Evolutionary conservation across 92 coral and sea anemone species (phyloP).

Genomic region (Paragorgia papillata): DNA sequence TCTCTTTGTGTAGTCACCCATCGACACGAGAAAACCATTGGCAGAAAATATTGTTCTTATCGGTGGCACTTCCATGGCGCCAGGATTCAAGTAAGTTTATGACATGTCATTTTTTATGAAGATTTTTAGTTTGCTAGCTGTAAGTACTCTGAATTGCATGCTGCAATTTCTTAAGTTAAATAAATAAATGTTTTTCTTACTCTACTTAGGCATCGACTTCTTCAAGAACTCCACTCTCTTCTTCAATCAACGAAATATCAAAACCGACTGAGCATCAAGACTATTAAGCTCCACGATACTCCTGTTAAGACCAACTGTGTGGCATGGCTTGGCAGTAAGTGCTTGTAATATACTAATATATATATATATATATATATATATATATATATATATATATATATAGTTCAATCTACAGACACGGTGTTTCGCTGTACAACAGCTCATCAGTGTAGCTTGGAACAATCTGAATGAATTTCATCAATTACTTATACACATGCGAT

Average conservation of each 20-base stretch:
- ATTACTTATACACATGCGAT: too few species aligned
- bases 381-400: too few species aligned
- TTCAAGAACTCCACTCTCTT: conserved; percentile 92
- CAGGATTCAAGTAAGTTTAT: conserved; percentile 92
- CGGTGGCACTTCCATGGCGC: conserved; percentile 95
- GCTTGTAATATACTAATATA: neutral
- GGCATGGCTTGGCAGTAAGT: conserved; percentile 97
- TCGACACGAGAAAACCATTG: conserved; percentile 84
- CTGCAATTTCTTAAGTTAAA: too few species aligned
- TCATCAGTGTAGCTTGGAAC: too few species aligned
- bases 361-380: too few species aligned
- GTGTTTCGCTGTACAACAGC: too few species aligned
- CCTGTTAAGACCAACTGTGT: conserved; percentile 87
- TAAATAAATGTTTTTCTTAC: too few species aligned
- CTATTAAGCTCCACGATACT: conserved; percentile 85
- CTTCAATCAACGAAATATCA: conserved; percentile 89
- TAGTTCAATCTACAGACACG: too few species aligned
- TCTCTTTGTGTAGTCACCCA: conserved; percentile 70
- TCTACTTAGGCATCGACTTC: conserved; percentile 84
- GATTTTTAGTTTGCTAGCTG: too few species aligned
- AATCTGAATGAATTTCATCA: too few species aligned
- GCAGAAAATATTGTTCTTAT: conserved; percentile 89
- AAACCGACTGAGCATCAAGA: conserved; percentile 79
- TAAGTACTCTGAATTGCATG: too few species aligned
- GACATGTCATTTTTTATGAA: too few species aligned